Percentiles rank a stretch among this genome's conserved stretches.
Evolutionary conservation across 2,888 invertebrate species (phyloP).

Genomic region (Pteria penguin): DNA sequence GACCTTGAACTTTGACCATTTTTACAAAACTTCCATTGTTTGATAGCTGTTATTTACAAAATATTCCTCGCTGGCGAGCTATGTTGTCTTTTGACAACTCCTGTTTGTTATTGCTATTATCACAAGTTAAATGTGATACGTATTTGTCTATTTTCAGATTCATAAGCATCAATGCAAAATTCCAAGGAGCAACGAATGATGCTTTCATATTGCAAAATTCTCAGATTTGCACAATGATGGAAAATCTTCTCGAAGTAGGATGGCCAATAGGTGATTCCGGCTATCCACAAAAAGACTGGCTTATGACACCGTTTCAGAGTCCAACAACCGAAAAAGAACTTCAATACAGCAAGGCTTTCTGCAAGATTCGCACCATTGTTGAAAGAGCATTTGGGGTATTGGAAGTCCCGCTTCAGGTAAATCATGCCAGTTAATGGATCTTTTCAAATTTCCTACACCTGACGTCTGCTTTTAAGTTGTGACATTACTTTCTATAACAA

Average conservation of each 20-base stretch:
- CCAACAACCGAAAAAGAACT: neutral
- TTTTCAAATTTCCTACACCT: too few relatives aligned
- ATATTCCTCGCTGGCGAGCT: too few relatives aligned
- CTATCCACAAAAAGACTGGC: neutral
- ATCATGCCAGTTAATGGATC: too few relatives aligned
- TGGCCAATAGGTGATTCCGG: neutral
- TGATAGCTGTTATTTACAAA: too few relatives aligned
- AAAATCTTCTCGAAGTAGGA: neutral
- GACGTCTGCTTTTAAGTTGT: too few relatives aligned
- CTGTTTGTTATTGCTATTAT: too few relatives aligned
- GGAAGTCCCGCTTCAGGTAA: constrained; percentile 7
- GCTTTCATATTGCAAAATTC: neutral
- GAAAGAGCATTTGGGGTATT: constrained; percentile 22
- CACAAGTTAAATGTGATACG: too few relatives aligned
- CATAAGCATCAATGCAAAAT: neutral
- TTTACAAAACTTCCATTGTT: too few relatives aligned
- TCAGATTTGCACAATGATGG: neutral
- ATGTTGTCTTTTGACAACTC: too few relatives aligned
- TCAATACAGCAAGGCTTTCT: constrained; percentile 1
- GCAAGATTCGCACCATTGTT: constrained; percentile 1
- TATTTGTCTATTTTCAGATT: constrained; percentile 11
- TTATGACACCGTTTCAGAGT: neutral
- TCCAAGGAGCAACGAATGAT: neutral
- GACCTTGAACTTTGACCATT: too few relatives aligned
- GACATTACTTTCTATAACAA: too few relatives aligned